Evolutionary conservation across 2,113 vertebrate genomes (phyloP).

Genomic region (Siniperca chuatsi): DNA sequence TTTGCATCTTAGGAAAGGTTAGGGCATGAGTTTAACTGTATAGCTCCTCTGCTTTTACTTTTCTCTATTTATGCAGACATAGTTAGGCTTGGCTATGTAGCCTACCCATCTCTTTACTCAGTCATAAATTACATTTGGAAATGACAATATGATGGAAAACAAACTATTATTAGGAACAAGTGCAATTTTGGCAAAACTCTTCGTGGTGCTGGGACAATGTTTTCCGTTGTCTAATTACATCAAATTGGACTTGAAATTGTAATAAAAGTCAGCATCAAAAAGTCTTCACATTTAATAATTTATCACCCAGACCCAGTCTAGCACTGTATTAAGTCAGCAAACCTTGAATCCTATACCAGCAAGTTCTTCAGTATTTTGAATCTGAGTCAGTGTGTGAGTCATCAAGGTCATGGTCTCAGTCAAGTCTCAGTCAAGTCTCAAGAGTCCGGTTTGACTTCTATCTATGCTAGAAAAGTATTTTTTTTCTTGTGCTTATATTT

Average conservation of each 20-base stretch:
- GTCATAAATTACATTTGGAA: not conserved
- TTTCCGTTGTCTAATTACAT: not conserved
- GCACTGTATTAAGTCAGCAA: not conserved
- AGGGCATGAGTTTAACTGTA: not conserved
- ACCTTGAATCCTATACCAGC: not conserved
- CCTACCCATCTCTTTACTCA: too few species aligned
- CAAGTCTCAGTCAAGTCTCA: not conserved
- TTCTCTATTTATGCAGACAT: not conserved
- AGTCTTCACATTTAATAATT: not conserved
- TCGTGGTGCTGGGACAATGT: not conserved
- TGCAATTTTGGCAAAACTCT: not conserved
- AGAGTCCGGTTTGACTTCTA: not conserved
- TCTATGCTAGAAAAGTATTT: not conserved
- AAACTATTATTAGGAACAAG: not conserved
- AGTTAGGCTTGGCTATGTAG: too few species aligned
- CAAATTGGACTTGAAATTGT: not conserved
- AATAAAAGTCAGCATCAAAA: not conserved
- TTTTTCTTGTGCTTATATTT: not conserved
- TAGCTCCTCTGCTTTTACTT: not conserved
- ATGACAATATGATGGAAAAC: not conserved
- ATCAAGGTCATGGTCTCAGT: not conserved
- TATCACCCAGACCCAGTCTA: not conserved
- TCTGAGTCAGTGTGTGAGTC: constrained; percentile 4
- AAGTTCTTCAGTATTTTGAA: not conserved
- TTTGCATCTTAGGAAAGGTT: not conserved